phyloP scores from a whole-genome alignment of 2,888 invertebrate species.

The Dolichomitus sp. region DNA sequence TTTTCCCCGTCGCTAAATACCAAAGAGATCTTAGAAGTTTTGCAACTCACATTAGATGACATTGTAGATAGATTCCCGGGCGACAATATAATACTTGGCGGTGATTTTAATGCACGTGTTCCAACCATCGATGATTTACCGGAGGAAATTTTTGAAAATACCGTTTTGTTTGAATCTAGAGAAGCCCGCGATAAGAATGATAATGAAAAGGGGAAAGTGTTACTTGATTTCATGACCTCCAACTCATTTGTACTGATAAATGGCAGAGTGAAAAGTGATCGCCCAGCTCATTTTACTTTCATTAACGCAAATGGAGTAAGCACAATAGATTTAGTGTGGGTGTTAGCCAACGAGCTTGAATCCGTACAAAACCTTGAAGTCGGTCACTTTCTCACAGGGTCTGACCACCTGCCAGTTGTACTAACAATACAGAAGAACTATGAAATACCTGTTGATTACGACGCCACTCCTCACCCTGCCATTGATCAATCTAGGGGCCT shows the following conservation, averaged over 20 bases:
- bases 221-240: slow-evolving; percentile 17
- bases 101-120: slow-evolving; percentile 27
- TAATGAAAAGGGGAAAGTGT: background rate
- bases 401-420: slow-evolving; percentile 42
- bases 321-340: slow-evolving; percentile 38
- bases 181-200: slow-evolving; percentile 19
- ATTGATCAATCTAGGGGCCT: background rate
- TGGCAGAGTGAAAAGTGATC: slow-evolving; percentile 32
- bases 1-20: slow-evolving; percentile 5
- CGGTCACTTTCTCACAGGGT: background rate
- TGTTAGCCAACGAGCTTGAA: slow-evolving; percentile 3
- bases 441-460: background rate
- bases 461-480: background rate
- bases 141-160: slow-evolving; percentile 5
- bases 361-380: background rate
- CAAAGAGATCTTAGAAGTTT: slow-evolving; percentile 13
- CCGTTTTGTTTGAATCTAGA: slow-evolving; percentile 3
- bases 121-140: background rate
- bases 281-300: slow-evolving; percentile 34
- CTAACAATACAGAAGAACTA: slow-evolving; percentile 1
- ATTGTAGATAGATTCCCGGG: slow-evolving; percentile 3
- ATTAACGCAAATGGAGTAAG: slow-evolving; percentile 3
- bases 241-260: slow-evolving; percentile 34
- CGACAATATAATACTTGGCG: slow-evolving; percentile 17
- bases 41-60: slow-evolving; percentile 5